phyloP scores from a whole-genome alignment of 2,113 vertebrate species.

The Pandion haliaetus region DNA sequence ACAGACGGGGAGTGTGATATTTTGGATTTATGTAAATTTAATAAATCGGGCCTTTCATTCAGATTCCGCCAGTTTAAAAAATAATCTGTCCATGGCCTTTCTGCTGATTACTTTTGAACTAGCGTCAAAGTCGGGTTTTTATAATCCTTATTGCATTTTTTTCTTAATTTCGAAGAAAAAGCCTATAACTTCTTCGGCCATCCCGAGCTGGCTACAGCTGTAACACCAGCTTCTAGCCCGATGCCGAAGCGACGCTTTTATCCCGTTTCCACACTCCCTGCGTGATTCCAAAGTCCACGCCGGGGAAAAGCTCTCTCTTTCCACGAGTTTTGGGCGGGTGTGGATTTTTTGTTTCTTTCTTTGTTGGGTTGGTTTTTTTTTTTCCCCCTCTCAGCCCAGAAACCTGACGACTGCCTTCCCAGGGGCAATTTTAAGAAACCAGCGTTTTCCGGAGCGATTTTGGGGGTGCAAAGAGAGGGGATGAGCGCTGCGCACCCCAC shows the following conservation, averaged over 20 bases:
- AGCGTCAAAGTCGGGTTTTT: neutral
- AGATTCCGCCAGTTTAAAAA: neutral
- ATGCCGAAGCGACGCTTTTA: no score
- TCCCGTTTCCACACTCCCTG: accelerated
- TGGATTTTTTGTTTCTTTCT: neutral
- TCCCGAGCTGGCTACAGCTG: neutral
- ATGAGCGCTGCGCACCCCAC: no score
- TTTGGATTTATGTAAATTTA: neutral
- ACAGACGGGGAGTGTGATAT: neutral
- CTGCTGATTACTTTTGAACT: neutral
- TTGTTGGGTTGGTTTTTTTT: no score
- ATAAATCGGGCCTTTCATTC: neutral
- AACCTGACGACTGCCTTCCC: neutral
- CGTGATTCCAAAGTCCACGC: accelerated
- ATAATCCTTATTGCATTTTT: neutral
- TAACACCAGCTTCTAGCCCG: neutral
- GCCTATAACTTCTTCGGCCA: accelerated
- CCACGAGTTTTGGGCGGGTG: neutral
- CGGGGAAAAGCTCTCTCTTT: neutral
- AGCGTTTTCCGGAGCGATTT: neutral
- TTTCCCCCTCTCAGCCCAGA: neutral
- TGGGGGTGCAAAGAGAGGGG: neutral
- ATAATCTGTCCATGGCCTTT: neutral
- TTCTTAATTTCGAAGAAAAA: neutral
- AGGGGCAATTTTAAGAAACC: accelerated